phyloP scores from a whole-genome alignment of 1,140 invertebrate species.

The Panulirus ornatus region DNA sequence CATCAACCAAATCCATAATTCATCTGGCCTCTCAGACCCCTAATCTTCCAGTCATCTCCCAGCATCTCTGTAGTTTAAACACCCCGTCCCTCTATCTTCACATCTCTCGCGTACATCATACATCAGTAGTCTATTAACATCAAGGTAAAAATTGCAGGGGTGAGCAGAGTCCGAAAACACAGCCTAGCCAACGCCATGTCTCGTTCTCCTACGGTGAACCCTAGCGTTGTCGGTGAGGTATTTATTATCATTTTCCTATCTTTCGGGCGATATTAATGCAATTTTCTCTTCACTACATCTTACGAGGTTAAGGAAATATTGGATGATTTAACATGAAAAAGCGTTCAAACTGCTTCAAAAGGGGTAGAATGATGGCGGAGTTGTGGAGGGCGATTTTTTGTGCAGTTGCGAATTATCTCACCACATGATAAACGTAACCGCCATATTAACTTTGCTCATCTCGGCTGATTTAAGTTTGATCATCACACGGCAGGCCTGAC shows the following conservation, averaged over 20 bases:
- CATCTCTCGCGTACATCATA: conserved; percentile 72
- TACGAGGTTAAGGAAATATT: conserved; percentile 47
- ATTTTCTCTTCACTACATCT: conserved; percentile 60
- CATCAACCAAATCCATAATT: conserved; percentile 68
- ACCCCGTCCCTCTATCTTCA: conserved; percentile 71
- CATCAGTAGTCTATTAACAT: conserved; percentile 74
- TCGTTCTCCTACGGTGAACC: conserved; percentile 25
- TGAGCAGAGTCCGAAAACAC: conserved; percentile 48
- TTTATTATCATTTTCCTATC: conserved; percentile 55
- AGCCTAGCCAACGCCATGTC: conserved; percentile 33
- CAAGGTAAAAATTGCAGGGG: conserved; percentile 71
- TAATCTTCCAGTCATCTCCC: conserved; percentile 71
- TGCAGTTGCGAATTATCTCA: conserved; percentile 49
- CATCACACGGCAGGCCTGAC: conserved; percentile 60
- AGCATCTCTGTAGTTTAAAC: conserved; percentile 74
- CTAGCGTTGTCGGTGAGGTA: conserved; percentile 42
- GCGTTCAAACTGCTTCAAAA: conserved; percentile 44
- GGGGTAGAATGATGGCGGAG: conserved; percentile 31
- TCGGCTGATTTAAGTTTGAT: conserved; percentile 62
- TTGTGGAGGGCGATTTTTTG: conserved; percentile 17
- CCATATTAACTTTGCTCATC: conserved; percentile 65
- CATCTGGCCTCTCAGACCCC: conserved; percentile 51
- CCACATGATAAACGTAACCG: conserved; percentile 56
- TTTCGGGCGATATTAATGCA: conserved; percentile 57
- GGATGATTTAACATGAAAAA: conserved; percentile 55